Evolutionary conservation across 2,113 vertebrate species (phyloP).

Genomic region (Mirounga angustirostris): DNA sequence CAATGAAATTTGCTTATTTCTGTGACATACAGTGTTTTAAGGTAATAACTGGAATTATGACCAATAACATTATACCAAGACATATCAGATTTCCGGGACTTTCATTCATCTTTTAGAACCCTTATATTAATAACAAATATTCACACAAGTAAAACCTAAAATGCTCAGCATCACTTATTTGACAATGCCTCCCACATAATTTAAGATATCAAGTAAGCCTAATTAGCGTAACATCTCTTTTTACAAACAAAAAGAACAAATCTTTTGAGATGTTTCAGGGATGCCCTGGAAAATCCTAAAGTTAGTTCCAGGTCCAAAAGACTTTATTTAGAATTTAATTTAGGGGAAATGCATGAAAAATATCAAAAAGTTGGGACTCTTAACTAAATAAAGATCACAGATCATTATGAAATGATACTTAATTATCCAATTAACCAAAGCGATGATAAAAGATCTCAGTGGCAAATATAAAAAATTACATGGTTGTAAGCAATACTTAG

Average conservation of each 20-base stretch:
- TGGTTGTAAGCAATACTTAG: not conserved
- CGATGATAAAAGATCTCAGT: not conserved
- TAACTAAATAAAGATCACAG: not conserved
- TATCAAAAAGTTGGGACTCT: not conserved
- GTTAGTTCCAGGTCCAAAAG: not conserved
- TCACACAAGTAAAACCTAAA: not conserved
- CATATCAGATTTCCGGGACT: not conserved
- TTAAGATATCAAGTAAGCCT: not conserved
- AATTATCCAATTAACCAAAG: not conserved
- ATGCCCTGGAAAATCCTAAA: not conserved
- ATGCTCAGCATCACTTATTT: not conserved
- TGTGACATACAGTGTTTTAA: not conserved
- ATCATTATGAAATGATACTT: not conserved
- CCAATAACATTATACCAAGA: not conserved
- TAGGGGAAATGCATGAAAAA: not conserved
- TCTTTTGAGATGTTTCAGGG: not conserved
- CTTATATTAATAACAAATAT: not conserved
- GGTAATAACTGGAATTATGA: not conserved
- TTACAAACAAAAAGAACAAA: not conserved
- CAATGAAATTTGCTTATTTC: not conserved
- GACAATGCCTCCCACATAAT: not conserved
- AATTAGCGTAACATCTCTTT: not conserved
- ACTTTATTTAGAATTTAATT: not conserved
- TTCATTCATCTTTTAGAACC: not conserved
- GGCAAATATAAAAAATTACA: not conserved